Evolutionary conservation across 1,140 invertebrate genomes (phyloP), one percentile per base, ranked within the genome.

Genomic region (Drosophila simulans): DNA sequence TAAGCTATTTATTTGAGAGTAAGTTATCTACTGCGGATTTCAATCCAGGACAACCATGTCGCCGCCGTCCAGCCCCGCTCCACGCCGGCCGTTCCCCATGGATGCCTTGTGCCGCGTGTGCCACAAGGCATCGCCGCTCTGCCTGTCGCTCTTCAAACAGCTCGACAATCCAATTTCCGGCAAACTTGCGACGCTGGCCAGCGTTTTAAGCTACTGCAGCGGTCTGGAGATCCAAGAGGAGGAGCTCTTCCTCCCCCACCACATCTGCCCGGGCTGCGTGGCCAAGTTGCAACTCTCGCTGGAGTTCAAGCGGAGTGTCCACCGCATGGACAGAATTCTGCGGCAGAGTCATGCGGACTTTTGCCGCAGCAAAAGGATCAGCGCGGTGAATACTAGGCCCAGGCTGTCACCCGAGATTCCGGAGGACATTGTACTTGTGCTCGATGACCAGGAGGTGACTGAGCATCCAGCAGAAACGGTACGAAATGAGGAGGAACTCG

Each of bases 231-330:
- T 86, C 5, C 25, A 74, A 8, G 60, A 77, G 17, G 48, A 62
- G 15, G 82, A 91, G 15, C 25, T 69, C 10, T 82, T 71, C 7
- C 64, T 89, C 51, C 84, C 84, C 7, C 25, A 37, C 2, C 60
- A 80, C 27, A 84, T 89, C 0, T 89, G 84, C 40, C 40, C 52
- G 4, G n/a, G 1, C 0, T 89, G 84, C 8, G 56, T 48, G 5
- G 22, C 25, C 3, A 10, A 46, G 11, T 52, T 89, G 11, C 46
- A 25, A 0, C 22, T 63, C 0, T 15, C 49, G 10, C 52, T 66
- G 45, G 34, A 70, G 0, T 89, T 90, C 12, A 77, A 77, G 31
- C 27, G 49, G 3, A 63, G 13, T 3, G 84, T 48, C 0, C 10
- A 62, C 10, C 39, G 22, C 0, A 85, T 73, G 1, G 81, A 84